Base-by-base conservation (phyloP, 2,888 invertebrate genomes). In the Salticus scenicus region DNA sequence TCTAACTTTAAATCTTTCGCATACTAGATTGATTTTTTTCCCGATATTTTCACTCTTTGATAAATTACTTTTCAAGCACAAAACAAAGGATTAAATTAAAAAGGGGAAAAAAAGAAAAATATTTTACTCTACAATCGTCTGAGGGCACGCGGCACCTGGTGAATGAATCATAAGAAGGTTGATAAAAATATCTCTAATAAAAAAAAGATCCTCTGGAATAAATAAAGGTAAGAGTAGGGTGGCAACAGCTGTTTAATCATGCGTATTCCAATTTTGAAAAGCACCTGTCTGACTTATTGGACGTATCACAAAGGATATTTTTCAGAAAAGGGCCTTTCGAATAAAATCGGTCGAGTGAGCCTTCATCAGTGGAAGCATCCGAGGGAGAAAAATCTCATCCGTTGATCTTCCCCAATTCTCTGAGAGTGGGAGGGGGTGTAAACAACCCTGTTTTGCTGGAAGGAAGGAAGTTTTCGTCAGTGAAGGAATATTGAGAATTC, bases 261-360 rank as follows among this genome's bases (percentile, higher is more conserved):
- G 47, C 47, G 47, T 17, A n/a, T n/a, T 47, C 47, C 7, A 47
- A 17, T 17, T n/a, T n/a, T 47, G 47, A 47, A 47, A 47, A n/a
- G 47, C 47, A 47, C 47, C 47, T 47, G 47, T 17, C 47, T 47
- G 47, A 47, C 47, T 47, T 47, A 47, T 47, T 47, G 47, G 47
- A 17, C 47, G 17, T 17, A 47, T 47, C 47, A 10, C 47, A 47
- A n/a, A 47, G n/a, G 47, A 10, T 10, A 47, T 47, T 47, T 47
- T n/a, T 17, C 17, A 4, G 17, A n/a, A 47, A 47, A 47, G 47
- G 47, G 17, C 47, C n/a, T 17, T 47, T n/a, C 47, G n/a, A 47
- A 37, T 37, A 37, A 47, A 17, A 47, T 17, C 47, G 47, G 17
- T 47, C 17, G 47, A 47, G 17, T 47, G 47, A 47, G 47, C 47